Evolutionary conservation across 2,888 invertebrate species (phyloP).

Genomic region (Kuschelorhynchus macadamiae): DNA sequence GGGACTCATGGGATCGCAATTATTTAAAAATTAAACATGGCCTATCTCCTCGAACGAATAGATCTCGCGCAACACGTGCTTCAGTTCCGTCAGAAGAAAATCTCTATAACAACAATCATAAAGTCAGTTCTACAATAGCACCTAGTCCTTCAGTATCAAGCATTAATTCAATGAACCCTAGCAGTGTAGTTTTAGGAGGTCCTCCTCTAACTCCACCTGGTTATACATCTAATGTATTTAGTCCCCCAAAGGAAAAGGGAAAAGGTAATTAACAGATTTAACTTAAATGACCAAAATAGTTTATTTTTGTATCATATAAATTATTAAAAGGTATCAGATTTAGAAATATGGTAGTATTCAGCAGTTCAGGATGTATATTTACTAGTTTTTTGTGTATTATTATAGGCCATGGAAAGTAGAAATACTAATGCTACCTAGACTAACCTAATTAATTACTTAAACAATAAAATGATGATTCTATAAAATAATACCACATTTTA

Average conservation of each 20-base stretch:
- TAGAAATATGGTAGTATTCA: no score
- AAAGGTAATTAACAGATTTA: slow-evolving; percentile 67
- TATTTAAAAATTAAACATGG: slow-evolving; percentile 67
- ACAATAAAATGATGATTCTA: no score
- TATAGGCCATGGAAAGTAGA: no score
- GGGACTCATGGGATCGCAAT: slow-evolving; percentile 94
- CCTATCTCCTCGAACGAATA: slow-evolving; percentile 70
- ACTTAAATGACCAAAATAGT: no score
- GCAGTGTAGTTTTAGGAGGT: slow-evolving; percentile 61
- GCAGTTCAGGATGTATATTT: no score
- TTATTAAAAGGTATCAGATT: no score
- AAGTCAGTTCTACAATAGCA: slow-evolving; percentile 66
- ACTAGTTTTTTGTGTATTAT: no score
- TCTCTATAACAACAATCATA: slow-evolving; percentile 67
- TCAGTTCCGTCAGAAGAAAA: slow-evolving; percentile 76
- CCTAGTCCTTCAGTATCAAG: slow-evolving; percentile 72
- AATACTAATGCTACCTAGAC: no score
- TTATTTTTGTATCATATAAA: no score
- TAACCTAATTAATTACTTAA: no score
- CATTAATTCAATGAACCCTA: slow-evolving; percentile 69
- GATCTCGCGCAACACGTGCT: slow-evolving; percentile 70
- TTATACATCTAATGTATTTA: slow-evolving; percentile 51
- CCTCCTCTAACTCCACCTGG: slow-evolving; percentile 62
- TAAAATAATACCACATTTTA: no score
- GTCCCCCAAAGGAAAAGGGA: slow-evolving; percentile 61